A percentile compares a stretch with the other conserved stretches of the same genome.
Evolutionary conservation across 2,797 vertebrate genomes (phyloP).

Genomic region (Nothura maculosa): DNA sequence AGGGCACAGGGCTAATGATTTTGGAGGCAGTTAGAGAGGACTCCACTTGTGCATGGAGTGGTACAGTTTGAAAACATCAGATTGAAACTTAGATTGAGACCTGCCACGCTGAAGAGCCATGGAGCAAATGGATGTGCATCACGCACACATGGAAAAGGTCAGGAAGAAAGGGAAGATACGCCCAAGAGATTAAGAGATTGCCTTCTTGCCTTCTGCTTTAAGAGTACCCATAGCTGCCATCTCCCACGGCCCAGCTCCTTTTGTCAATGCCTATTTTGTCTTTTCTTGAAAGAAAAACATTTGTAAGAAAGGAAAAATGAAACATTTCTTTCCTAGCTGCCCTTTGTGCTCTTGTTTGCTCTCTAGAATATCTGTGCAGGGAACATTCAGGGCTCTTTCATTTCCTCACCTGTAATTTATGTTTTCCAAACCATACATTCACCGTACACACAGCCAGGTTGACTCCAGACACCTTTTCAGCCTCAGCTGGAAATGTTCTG

Average conservation of each 20-base stretch:
- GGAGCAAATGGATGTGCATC: neutral
- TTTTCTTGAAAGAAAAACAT: slow-evolving; percentile 41
- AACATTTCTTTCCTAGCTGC: neutral
- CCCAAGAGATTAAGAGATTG: neutral
- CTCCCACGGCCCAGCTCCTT: neutral
- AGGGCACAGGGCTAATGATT: neutral
- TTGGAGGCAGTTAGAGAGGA: neutral
- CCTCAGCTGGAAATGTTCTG: neutral
- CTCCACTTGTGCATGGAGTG: neutral
- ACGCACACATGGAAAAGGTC: neutral
- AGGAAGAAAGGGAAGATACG: neutral
- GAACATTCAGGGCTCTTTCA: slow-evolving; percentile 14
- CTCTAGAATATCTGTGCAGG: neutral
- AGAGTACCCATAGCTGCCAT: neutral
- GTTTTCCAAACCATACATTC: neutral
- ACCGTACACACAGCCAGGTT: neutral
- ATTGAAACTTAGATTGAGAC: neutral
- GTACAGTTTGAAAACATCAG: neutral
- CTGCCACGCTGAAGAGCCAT: neutral
- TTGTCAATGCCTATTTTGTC: neutral
- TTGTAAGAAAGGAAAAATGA: slow-evolving; percentile 22
- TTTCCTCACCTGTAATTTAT: slow-evolving; percentile 34
- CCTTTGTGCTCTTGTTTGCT: neutral
- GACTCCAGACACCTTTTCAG: neutral
- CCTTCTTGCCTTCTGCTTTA: neutral